A percentile compares a stretch with the other conserved stretches of the same genome.
These are phyloP conservation scores for Drosophila ustulata DNA, from an alignment of 2,888 invertebrate genomes.

Conservation along the genomic window DNA sequence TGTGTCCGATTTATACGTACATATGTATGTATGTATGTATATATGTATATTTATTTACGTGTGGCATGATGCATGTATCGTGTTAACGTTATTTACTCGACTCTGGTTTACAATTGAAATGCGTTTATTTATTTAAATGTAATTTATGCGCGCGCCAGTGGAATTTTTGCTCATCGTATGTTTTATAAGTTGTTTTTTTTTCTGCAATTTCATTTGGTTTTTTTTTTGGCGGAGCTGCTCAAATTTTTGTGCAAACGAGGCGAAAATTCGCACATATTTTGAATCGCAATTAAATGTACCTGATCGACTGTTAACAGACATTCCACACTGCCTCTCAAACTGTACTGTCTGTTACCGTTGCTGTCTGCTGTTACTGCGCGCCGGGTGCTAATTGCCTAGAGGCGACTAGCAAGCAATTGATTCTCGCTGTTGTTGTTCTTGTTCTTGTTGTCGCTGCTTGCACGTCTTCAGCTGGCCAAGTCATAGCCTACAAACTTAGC, in stretches of 20 bases:
- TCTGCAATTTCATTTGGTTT: constrained; percentile 1
- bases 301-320: constrained; percentile 20
- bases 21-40: constrained; percentile 7
- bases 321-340: constrained; percentile 40
- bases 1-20: constrained; percentile 31
- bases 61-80: constrained; percentile 39
- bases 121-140: constrained; percentile 62
- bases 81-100: constrained; percentile 39
- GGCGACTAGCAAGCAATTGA: constrained; percentile 15
- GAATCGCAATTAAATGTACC: constrained; percentile 33
- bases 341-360: constrained; percentile 14
- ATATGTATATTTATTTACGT: constrained; percentile 15
- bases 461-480: constrained; percentile 16
- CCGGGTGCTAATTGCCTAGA: constrained; percentile 47
- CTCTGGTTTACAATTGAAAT: constrained; percentile 53
- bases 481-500: constrained; percentile 13
- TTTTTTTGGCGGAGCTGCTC: constrained; percentile 14
- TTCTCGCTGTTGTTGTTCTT: constrained; percentile 7
- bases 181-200: constrained; percentile 13
- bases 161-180: constrained; percentile 49
- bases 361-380: constrained; percentile 32
- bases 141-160: constrained; percentile 53
- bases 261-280: constrained; percentile 29
- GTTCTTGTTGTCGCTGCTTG: constrained; percentile 9
- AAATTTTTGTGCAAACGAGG: constrained; percentile 41